Percentiles rank a stretch among this genome's conserved stretches.
Evolutionary conservation across 2,113 vertebrate species (phyloP).

Genomic region (Dicaeum eximium): DNA sequence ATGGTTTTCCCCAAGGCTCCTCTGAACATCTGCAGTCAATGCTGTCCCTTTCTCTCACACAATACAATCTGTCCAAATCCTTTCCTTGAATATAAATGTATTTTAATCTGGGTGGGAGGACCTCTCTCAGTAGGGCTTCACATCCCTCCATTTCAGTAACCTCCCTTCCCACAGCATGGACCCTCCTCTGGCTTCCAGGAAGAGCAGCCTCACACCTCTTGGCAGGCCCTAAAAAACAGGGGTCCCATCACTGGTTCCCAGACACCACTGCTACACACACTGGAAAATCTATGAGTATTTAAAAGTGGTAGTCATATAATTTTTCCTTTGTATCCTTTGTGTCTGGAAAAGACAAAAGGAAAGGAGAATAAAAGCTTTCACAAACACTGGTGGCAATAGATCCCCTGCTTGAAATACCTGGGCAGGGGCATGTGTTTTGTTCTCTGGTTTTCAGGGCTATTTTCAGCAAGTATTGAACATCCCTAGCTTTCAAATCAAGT

Average conservation of each 20-base stretch:
- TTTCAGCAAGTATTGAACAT: neutral
- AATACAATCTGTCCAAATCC: neutral
- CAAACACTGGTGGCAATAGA: neutral
- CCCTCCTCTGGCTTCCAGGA: neutral
- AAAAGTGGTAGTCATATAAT: neutral
- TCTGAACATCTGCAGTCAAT: neutral
- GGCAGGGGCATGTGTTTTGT: neutral
- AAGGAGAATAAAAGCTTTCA: neutral
- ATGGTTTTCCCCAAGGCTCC: neutral
- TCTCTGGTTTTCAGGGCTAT: neutral
- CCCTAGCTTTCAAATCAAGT: neutral
- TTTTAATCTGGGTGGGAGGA: neutral
- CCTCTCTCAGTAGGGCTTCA: neutral
- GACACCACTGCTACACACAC: rapidly evolving
- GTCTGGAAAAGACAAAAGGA: neutral
- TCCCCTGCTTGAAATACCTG: neutral
- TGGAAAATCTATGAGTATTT: neutral
- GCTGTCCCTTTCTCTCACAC: neutral
- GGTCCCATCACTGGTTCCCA: neutral
- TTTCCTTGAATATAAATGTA: neutral
- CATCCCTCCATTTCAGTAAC: neutral
- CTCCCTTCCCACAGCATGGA: neutral
- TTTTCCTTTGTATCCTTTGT: neutral
- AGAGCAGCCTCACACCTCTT: neutral
- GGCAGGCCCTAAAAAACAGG: neutral